These are phyloP conservation scores for Hydractinia symbiolongicarpus DNA, from an alignment of 30 jellyfish, hydroid and myxozoan species.

Conservation along the genomic window DNA sequence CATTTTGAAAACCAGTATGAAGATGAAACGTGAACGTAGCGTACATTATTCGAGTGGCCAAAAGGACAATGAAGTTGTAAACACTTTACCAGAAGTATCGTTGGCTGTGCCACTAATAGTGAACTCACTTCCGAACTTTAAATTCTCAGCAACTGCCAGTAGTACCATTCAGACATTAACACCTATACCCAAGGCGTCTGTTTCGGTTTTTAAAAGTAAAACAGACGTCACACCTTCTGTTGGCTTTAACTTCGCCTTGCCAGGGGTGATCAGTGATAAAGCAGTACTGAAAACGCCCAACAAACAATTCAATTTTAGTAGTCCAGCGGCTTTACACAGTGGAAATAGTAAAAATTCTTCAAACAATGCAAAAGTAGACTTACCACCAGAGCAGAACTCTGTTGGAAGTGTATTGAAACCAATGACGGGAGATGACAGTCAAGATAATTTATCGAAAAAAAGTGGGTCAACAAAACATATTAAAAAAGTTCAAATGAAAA, in stretches of 20 bases:
- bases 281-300: conserved; percentile 7
- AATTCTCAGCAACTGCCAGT: conserved; percentile 1
- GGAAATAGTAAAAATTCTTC: neutral
- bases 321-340: conserved; percentile 6
- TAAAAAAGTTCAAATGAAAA: too few relatives aligned
- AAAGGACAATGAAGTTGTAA: conserved; percentile 15
- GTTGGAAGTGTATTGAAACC: neutral
- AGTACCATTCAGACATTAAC: conserved; percentile 3
- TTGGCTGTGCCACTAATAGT: conserved; percentile 47
- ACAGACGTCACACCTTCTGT: too few relatives aligned
- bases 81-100: conserved; percentile 32
- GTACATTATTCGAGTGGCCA: conserved; percentile 32
- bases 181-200: neutral
- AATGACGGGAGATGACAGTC: neutral
- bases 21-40: conserved; percentile 64
- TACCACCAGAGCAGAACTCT: too few relatives aligned
- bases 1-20: neutral
- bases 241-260: conserved; percentile 49
- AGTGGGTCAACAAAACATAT: too few relatives aligned
- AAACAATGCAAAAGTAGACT: neutral
- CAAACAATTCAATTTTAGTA: conserved; percentile 22
- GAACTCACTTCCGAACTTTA: conserved; percentile 53
- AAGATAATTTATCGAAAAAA: too few relatives aligned
- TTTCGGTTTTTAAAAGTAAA: neutral
- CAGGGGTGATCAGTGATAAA: conserved; percentile 33